Conservation (phyloP, 2,797 vertebrate species). For the Tadarida brasiliensis region DNA sequence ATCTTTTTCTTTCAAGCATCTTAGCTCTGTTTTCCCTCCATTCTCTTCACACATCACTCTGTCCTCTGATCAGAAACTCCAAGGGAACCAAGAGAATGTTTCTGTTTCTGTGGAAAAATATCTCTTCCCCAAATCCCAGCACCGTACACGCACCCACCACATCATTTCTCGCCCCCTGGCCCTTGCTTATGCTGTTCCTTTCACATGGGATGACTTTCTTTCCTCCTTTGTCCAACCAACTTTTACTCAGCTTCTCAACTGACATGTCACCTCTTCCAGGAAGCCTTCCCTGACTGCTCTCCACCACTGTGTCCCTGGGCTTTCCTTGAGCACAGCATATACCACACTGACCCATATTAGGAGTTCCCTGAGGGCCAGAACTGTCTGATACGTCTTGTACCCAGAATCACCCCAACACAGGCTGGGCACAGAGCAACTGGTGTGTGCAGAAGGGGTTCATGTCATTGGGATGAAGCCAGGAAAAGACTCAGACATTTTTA, state of each 20-base stretch:
- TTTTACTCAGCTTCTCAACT: not conserved
- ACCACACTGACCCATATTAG: not conserved
- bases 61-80: not conserved
- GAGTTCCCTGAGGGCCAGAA: not conserved
- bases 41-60: not conserved
- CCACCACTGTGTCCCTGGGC: not conserved
- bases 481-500: not conserved
- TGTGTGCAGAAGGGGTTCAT: not conserved
- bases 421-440: not conserved
- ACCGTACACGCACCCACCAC: fast-evolving
- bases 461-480: not conserved
- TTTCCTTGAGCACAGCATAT: not conserved
- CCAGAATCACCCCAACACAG: not conserved
- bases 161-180: not conserved
- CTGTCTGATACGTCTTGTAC: not conserved
- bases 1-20: not conserved
- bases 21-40: not conserved
- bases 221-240: not conserved
- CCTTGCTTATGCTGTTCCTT: not conserved
- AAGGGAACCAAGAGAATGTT: not conserved
- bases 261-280: not conserved
- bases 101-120: not conserved
- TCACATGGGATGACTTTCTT: not conserved
- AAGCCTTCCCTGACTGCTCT: not conserved
- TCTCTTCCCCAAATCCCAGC: not conserved